Evolutionary conservation across 92 coral and sea anemone genomes (phyloP), one percentile per base, ranked within the genome.

Genomic region (Metridium senile): DNA sequence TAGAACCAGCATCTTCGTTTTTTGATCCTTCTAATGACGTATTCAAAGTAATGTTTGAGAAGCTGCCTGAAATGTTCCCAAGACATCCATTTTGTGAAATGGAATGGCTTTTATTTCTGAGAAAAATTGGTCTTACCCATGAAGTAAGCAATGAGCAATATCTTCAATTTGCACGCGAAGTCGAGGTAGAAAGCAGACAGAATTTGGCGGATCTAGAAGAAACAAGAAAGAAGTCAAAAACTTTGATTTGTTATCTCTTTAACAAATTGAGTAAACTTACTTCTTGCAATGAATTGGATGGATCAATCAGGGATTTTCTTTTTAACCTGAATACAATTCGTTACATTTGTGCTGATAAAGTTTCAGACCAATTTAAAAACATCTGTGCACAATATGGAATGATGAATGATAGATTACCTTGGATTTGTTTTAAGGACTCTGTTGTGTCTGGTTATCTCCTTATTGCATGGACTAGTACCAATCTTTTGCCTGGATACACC

Each of bases 381-480:
- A 69, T 91, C 11, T 74, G 66, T 68, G 23, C 43, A 26, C 97
- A 70, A 35, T 82, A 70, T 80, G 80, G 68, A 13, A 39, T 29
- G 62, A 54, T 32, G 45, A 11, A 58, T 32, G 56, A 30, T 46
- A 74, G 78, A 0, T 54, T 32, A 39, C 77, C 87, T 1, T 91
- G 57, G 34, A 56, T 91, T 34, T 66, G 82, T 1, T 91, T 88
- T 74, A 72, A 56, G n/a, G 87, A 71, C 17, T 79, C 91, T 61
- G 77, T 88, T 26, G 51, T 83, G 1, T 17, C 39, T 0, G 26
- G 68, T 9, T 7, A 26, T 26, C 7, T 65, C 78, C 23, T 31
- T 6, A 51, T 80, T 17, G 63, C 79, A 33, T 91, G 97, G 97
- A 91, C 93, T 2, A 73, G 71, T 62, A 78, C 86, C 62, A 66